phyloP scores from a whole-genome alignment of 2,113 vertebrate genomes.

The Steatornis caripensis region DNA sequence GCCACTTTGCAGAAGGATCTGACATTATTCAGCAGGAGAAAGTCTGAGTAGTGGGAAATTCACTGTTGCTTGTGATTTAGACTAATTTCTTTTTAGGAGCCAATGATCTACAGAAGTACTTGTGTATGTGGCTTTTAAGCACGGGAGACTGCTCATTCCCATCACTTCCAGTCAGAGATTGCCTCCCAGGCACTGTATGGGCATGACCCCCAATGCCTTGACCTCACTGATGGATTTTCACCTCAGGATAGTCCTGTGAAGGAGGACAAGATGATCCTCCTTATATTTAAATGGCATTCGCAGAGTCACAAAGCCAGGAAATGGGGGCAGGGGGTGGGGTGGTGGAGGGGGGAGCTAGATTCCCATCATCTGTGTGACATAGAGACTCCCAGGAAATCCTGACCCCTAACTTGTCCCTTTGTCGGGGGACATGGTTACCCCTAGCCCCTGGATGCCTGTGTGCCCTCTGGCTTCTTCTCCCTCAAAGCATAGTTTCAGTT shows the following conservation, averaged over 20 bases:
- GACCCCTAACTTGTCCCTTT: not conserved
- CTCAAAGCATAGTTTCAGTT: not conserved
- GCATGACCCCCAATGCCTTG: not conserved
- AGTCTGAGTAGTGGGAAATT: not conserved
- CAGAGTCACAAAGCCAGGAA: not conserved
- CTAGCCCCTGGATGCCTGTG: not conserved
- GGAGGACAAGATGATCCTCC: not conserved
- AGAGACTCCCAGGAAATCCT: not conserved
- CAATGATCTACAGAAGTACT: not conserved
- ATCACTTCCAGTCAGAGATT: not conserved
- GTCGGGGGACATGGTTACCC: not conserved
- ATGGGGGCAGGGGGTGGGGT: rapidly evolving
- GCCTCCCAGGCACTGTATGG: not conserved
- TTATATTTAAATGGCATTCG: not conserved
- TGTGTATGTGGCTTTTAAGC: not conserved
- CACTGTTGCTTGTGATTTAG: not conserved
- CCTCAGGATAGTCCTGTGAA: not conserved
- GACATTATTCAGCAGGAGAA: not conserved
- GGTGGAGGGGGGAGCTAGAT: not conserved
- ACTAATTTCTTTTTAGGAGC: not conserved
- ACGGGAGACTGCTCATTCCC: not conserved
- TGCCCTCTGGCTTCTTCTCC: not conserved
- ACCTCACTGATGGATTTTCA: not conserved
- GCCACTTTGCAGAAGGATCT: not conserved
- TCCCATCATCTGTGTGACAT: not conserved